A percentile compares a stretch with the other conserved stretches of the same genome.
These are phyloP conservation scores for Arvicanthis niloticus DNA, from an alignment of 2,113 vertebrate genomes.

Conservation along the genomic window DNA sequence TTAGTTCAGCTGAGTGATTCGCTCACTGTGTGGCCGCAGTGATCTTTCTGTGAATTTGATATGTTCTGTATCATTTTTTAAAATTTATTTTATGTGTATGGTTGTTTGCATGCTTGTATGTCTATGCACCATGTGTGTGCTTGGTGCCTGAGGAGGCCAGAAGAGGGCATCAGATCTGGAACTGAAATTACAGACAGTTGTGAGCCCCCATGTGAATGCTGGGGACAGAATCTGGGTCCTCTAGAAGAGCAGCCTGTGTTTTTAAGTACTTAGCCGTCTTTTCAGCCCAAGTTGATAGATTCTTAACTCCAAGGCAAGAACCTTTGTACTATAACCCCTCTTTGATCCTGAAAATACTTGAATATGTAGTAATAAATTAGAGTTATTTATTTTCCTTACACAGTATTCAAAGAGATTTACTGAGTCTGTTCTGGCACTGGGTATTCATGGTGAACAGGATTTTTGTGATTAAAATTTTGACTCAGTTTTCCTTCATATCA, in stretches of 20 bases:
- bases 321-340: neutral
- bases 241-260: neutral
- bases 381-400: neutral
- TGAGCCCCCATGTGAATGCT: neutral
- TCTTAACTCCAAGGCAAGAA: constrained; percentile 19
- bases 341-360: neutral
- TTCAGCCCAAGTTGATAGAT: neutral
- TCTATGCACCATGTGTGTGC: neutral
- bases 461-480: neutral
- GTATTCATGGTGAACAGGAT: neutral
- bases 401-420: neutral
- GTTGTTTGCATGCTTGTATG: neutral
- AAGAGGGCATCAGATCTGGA: neutral
- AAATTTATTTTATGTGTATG: neutral
- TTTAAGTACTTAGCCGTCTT: neutral
- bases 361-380: neutral
- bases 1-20: neutral
- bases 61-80: neutral
- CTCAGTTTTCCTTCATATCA: neutral
- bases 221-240: neutral
- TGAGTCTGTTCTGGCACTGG: neutral
- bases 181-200: neutral
- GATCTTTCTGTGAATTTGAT: neutral
- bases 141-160: neutral
- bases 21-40: neutral